Evolutionary conservation across 23 tunicate genomes (phyloP), one percentile per base, ranked within the genome.

Genomic region (Phallusia fumigata): DNA sequence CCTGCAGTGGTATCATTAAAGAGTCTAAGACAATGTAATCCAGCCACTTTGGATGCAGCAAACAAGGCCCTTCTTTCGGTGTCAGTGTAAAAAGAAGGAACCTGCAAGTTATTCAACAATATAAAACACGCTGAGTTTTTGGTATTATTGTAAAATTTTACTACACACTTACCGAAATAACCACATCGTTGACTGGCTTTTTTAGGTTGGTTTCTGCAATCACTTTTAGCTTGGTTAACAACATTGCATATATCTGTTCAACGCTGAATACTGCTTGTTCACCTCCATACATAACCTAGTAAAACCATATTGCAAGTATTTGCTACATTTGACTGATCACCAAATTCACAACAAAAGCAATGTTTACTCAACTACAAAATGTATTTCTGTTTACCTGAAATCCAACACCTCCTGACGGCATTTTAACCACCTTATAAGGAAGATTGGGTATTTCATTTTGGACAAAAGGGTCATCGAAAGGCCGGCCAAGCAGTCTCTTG

Each of bases 161-260:
- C 47, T 40, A 40, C 47, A 22, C 26, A 81, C 90, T 86, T 49
- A 93, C 98, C 73, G 98, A 93, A n/a, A 95, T 72, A 53, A 95
- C 99, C 81, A 91, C 87, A 90, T 95, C 99, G 47, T 90, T 86
- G 15, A 90, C 95, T 33, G 95, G 88, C 81, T 90, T 90, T 31
- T 87, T 87, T 73, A 95, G 52, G 78, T 95, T 95, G 18, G 80
- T 32, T 79, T 95, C 99, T 26, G 99, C 92, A 19, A 90, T 84
- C 19, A 51, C 53, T 77, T 90, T 90, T 79, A 95, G 65, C 75
- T 95, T 95, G 52, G 95, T 90, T 18, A 95, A 64, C 28, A 95
- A 79, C 99, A 95, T 95, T 13, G 90, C 96, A 80, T 80, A 78
- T 22, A 95, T 84, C 81, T 95, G 99, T 81, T 93, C 98, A 50